phyloP scores from a whole-genome alignment of 2,888 invertebrate species.

The Caenorhabditis sinica region DNA sequence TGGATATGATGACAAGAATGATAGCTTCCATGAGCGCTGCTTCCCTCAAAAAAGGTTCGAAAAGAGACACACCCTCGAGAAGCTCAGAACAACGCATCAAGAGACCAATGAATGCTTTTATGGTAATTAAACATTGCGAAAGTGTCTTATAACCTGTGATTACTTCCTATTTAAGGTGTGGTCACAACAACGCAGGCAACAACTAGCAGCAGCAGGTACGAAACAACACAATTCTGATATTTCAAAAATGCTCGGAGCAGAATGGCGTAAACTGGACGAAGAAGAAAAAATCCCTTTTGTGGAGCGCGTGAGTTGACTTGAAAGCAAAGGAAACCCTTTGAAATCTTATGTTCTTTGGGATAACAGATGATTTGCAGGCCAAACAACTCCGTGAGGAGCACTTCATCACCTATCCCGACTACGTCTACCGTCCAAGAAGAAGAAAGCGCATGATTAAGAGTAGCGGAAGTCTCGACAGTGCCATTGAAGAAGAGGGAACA shows the following conservation, averaged over 20 bases:
- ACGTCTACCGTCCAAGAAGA: conserved; percentile 72
- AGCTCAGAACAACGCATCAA: conserved; percentile 63
- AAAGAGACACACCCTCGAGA: not conserved
- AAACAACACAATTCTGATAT: conserved; percentile 71
- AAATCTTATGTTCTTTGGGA: not conserved
- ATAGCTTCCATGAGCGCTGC: not conserved
- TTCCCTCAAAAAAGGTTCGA: not conserved
- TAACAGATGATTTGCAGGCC: conserved; percentile 60
- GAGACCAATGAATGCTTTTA: conserved; percentile 75
- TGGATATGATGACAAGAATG: conserved; percentile 12
- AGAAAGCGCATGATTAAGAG: conserved; percentile 58
- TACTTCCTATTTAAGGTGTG: conserved; percentile 65
- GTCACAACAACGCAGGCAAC: conserved; percentile 71
- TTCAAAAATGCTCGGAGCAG: conserved; percentile 70
- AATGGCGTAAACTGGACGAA: conserved; percentile 70
- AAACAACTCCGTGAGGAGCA: conserved; percentile 71
- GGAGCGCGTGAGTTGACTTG: conserved; percentile 59
- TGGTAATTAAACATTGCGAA: conserved; percentile 56
- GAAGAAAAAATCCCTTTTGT: conserved; percentile 68
- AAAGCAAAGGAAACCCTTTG: not conserved
- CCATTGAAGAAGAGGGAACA: conserved; percentile 14
- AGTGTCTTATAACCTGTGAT: not conserved
- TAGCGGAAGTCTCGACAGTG: conserved; percentile 46
- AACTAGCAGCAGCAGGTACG: conserved; percentile 66
- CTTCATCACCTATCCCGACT: conserved; percentile 70